Conservation (phyloP, 2,888 invertebrate species). For the Odontocerum albicorne region DNA sequence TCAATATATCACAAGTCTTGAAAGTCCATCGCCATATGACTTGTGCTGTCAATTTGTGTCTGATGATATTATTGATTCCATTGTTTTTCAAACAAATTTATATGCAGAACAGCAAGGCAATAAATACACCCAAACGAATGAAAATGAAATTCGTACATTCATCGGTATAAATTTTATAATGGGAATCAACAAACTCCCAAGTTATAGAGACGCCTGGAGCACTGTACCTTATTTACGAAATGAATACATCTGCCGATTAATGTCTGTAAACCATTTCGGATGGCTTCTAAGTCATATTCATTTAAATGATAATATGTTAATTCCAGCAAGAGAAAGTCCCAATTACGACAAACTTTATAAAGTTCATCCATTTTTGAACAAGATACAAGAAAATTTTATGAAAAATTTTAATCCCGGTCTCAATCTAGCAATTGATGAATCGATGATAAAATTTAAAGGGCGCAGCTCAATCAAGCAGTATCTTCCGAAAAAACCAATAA, state of each 20-base stretch:
- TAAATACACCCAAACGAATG: too few species aligned
- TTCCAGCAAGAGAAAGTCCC: neutral
- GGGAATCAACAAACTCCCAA: slow-evolving; percentile 7
- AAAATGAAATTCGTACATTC: too few species aligned
- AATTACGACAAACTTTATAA: slow-evolving; percentile 10
- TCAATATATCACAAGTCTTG: too few species aligned
- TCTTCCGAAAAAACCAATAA: slow-evolving; percentile 41
- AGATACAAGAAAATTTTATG: neutral
- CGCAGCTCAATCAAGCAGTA: slow-evolving; percentile 39
- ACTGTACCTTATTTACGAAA: slow-evolving; percentile 4
- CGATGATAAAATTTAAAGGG: slow-evolving; percentile 38
- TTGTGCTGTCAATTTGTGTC: too few species aligned
- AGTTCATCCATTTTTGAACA: slow-evolving; percentile 4
- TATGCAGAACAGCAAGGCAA: too few species aligned
- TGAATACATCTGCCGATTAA: slow-evolving; percentile 5
- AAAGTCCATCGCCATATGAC: too few species aligned
- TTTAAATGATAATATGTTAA: slow-evolving; percentile 6
- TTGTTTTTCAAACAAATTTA: too few species aligned
- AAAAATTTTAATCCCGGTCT: slow-evolving; percentile 1
- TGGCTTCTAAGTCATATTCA: slow-evolving; percentile 9
- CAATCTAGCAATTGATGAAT: slow-evolving; percentile 34
- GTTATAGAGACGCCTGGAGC: slow-evolving; percentile 6
- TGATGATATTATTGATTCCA: too few species aligned
- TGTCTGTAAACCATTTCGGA: slow-evolving; percentile 3
- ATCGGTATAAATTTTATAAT: too few species aligned